phyloP scores from a whole-genome alignment of 2,113 vertebrate species.

The Notothenia rossii region DNA sequence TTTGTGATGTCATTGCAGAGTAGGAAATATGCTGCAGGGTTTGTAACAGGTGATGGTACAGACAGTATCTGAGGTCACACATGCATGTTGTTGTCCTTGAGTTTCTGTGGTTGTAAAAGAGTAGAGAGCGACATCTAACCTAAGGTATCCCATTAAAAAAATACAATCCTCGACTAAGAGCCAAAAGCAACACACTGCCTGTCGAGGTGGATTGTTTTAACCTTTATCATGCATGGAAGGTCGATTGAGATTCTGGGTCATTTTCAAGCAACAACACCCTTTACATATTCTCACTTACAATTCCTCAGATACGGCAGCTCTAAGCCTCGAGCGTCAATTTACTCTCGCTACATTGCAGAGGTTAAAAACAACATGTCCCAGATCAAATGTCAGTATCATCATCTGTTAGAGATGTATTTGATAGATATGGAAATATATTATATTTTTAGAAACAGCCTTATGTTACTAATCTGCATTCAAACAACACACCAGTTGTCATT shows the following conservation, averaged over 20 bases:
- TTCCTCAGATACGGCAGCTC: too few species aligned
- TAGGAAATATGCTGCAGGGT: background rate
- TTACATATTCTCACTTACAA: too few species aligned
- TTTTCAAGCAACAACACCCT: constrained; percentile 1
- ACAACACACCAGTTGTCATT: too few species aligned
- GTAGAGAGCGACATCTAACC: constrained; percentile 8
- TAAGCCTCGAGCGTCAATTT: too few species aligned
- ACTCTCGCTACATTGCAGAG: too few species aligned
- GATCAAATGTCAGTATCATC: too few species aligned
- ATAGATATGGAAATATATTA: too few species aligned
- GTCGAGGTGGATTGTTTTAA: constrained; percentile 26
- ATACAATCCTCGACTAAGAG: background rate
- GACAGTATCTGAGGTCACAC: background rate
- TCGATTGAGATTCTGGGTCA: background rate
- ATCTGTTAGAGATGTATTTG: too few species aligned
- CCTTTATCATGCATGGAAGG: constrained; percentile 1
- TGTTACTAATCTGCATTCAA: too few species aligned
- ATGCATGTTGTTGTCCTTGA: constrained; percentile 28
- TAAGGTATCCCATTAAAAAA: constrained; percentile 17
- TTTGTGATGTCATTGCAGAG: background rate
- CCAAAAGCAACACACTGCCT: constrained; percentile 20
- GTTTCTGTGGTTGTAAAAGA: constrained; percentile 1
- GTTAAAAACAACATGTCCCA: too few species aligned
- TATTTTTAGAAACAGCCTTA: too few species aligned
- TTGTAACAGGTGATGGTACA: constrained; percentile 22